Evolutionary conservation across 1,140 invertebrate genomes (phyloP).

Genomic region (Eciton burchellii): DNA sequence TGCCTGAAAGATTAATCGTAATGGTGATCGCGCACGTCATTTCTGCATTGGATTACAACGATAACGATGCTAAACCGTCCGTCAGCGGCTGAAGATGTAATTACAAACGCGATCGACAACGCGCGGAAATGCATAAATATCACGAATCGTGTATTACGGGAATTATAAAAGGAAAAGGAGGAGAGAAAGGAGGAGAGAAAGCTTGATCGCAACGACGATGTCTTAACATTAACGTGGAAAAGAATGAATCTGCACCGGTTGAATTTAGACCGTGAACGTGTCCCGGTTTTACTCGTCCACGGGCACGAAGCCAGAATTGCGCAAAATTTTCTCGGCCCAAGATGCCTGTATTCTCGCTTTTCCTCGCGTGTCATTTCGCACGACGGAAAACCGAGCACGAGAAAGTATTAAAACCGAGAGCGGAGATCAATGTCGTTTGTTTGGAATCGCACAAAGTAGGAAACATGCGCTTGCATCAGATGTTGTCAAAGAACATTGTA

Average conservation of each 20-base stretch:
- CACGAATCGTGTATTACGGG: background rate
- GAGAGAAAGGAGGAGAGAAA: background rate
- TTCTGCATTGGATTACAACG: constrained; percentile 2
- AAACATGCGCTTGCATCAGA: background rate
- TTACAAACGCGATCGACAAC: background rate
- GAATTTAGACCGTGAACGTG: constrained; percentile 50
- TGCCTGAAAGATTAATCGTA: background rate
- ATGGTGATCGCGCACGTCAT: background rate
- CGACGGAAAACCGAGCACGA: background rate
- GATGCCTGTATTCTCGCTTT: background rate
- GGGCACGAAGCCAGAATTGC: constrained; percentile 48
- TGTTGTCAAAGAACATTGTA: too few species aligned
- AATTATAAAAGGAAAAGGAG: background rate
- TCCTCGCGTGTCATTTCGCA: too few species aligned
- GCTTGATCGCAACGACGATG: constrained; percentile 23
- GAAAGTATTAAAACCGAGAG: background rate
- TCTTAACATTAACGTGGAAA: constrained; percentile 11
- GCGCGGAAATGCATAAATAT: background rate
- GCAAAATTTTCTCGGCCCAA: constrained; percentile 46
- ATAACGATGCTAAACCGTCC: background rate
- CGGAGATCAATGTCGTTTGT: background rate
- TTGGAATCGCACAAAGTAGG: background rate
- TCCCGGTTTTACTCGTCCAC: constrained; percentile 20
- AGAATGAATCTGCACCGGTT: constrained; percentile 6
- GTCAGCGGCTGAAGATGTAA: background rate